phyloP scores from a whole-genome alignment of 1,140 invertebrate species.

The Tetraneura akinire region DNA sequence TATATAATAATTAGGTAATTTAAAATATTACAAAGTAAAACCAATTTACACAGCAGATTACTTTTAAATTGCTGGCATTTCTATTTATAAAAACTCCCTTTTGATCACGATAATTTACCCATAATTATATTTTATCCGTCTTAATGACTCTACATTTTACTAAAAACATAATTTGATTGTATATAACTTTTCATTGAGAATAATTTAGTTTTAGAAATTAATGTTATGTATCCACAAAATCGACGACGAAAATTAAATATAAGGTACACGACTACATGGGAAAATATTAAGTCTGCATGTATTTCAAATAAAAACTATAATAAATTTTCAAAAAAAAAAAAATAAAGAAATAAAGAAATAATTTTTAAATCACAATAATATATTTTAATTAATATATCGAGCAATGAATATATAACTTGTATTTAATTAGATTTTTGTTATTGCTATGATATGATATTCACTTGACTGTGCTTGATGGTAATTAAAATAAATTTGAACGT shows the following conservation, averaged over 20 bases:
- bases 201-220: constrained; percentile 3
- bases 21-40: constrained; percentile 33
- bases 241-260: not conserved
- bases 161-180: constrained; percentile 25
- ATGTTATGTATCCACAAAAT: not conserved
- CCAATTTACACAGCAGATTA: constrained; percentile 40
- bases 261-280: not conserved
- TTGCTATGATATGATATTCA: not conserved
- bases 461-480: no score
- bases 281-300: no score
- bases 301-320: no score
- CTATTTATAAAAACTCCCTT: constrained; percentile 28
- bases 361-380: no score
- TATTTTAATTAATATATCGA: not conserved
- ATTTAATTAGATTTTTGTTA: not conserved
- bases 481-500: no score
- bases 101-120: constrained; percentile 35
- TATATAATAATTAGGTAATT: constrained; percentile 35
- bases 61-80: constrained; percentile 35
- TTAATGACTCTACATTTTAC: constrained; percentile 17
- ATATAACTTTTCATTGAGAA: not conserved
- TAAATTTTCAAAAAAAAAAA: no score
- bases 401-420: no score
- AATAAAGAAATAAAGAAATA: no score
- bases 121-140: constrained; percentile 27